These are phyloP conservation scores for Pseudotriccus pelzelni DNA, from an alignment of 2,797 vertebrate genomes.

Conservation along the genomic window DNA sequence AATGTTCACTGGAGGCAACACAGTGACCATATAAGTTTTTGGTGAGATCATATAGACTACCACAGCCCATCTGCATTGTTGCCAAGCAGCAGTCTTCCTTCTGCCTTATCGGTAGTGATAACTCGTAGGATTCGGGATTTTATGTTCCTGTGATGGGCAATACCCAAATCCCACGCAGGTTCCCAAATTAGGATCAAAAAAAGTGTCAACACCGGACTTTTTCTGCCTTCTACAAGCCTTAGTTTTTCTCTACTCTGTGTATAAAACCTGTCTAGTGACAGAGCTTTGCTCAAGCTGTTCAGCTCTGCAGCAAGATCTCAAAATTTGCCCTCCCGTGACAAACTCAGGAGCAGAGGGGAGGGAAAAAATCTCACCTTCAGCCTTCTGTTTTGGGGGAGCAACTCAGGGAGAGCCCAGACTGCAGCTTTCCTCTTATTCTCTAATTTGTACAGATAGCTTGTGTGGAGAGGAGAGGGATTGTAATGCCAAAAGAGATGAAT, in stretches of 20 bases:
- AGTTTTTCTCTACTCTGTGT: not conserved
- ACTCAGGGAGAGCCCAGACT: not conserved
- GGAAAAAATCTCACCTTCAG: not conserved
- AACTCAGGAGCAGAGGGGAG: not conserved
- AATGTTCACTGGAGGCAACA: not conserved
- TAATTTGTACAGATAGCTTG: not conserved
- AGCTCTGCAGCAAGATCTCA: not conserved
- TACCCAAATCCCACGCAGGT: not conserved
- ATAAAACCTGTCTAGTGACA: not conserved
- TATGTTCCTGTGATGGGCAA: not conserved
- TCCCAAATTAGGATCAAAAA: not conserved
- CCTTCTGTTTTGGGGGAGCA: not conserved
- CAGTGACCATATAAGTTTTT: accelerated
- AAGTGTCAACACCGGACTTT: not conserved
- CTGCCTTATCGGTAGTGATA: not conserved
- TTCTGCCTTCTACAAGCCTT: not conserved
- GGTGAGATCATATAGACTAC: not conserved
- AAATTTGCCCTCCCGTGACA: not conserved
- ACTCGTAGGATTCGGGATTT: not conserved
- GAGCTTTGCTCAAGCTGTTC: not conserved
- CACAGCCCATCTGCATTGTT: not conserved
- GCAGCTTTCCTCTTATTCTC: not conserved
- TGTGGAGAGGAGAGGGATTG: not conserved
- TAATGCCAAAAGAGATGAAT: conserved; percentile 11
- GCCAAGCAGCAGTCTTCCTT: not conserved